Percentiles rank a stretch among this genome's conserved stretches.
Conservation (phyloP, 2,113 vertebrate species). For the Corythornis vintsioides region DNA sequence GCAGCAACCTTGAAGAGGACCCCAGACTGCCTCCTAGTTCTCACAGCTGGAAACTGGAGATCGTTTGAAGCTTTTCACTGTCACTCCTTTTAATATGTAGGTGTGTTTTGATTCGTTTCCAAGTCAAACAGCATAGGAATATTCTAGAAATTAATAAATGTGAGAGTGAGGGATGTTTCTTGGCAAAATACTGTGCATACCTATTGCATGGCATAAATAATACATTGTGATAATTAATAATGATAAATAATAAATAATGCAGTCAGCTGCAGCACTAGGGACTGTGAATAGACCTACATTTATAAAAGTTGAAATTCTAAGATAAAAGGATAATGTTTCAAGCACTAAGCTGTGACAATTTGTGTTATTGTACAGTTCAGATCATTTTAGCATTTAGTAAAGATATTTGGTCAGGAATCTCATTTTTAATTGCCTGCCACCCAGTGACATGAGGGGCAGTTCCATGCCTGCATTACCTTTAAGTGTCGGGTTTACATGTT, state of each 20-base stretch:
- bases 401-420: not conserved
- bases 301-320: conserved; percentile 32
- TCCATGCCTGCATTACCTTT: not conserved
- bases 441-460: not conserved
- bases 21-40: not conserved
- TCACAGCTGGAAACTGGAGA: not conserved
- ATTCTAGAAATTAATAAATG: conserved; percentile 53
- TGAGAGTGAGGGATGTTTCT: conserved; percentile 34
- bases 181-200: conserved; percentile 51
- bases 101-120: conserved; percentile 20
- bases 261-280: conserved; percentile 32
- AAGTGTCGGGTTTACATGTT: fast-evolving
- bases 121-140: conserved; percentile 45
- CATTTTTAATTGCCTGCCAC: not conserved
- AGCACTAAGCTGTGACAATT: not conserved
- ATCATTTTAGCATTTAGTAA: not conserved
- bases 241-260: conserved; percentile 72
- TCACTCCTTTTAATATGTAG: not conserved
- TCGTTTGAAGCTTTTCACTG: not conserved
- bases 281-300: conserved; percentile 36
- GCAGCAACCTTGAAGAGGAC: not conserved
- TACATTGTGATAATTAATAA: conserved; percentile 71
- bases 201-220: conserved; percentile 66
- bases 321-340: not conserved
- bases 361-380: not conserved